A percentile compares a stretch with the other conserved stretches of the same genome.
These are phyloP conservation scores for Chromoteleia sp. DNA, from an alignment of 2,888 invertebrate genomes.

Conservation along the genomic window DNA sequence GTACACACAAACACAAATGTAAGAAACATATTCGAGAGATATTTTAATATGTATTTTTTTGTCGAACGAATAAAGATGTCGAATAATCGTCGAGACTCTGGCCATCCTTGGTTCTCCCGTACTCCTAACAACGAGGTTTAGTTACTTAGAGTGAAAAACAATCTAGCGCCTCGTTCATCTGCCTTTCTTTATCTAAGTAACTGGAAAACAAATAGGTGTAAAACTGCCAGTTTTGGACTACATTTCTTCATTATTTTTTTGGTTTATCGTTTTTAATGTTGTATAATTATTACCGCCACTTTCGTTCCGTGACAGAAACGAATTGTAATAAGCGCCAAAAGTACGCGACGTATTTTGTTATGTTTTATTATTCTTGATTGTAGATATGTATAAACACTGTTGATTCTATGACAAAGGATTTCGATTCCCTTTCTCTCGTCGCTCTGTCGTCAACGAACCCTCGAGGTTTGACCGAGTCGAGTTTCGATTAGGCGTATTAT, in stretches of 20 bases:
- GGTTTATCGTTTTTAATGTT: conserved; percentile 14
- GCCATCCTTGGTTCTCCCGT: conserved; percentile 74
- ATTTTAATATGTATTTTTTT: conserved; percentile 38
- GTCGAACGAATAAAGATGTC: conserved; percentile 38
- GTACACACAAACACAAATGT: conserved; percentile 4
- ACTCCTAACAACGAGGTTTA: conserved; percentile 75
- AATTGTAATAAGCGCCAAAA: conserved; percentile 31
- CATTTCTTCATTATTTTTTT: conserved; percentile 13
- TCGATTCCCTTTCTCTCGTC: conserved; percentile 21
- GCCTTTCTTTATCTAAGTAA: conserved; percentile 74
- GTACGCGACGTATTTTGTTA: conserved; percentile 45
- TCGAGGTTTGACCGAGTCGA: conserved; percentile 18
- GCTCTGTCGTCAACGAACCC: conserved; percentile 16
- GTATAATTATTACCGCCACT: conserved; percentile 10
- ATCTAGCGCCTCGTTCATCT: conserved; percentile 66
- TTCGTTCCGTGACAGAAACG: conserved; percentile 36
- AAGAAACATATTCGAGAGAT: conserved; percentile 16
- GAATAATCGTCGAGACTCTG: conserved; percentile 60
- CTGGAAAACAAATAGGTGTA: conserved; percentile 69
- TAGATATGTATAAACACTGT: conserved; percentile 62
- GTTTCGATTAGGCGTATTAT: conserved; percentile 32
- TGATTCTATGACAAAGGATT: conserved; percentile 39
- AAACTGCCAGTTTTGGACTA: conserved; percentile 56
- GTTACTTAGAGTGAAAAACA: conserved; percentile 75
- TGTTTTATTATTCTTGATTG: conserved; percentile 62